These are phyloP conservation scores for Dendroctonus ponderosae DNA, from an alignment of 1,140 invertebrate species.

Conservation along the genomic window DNA sequence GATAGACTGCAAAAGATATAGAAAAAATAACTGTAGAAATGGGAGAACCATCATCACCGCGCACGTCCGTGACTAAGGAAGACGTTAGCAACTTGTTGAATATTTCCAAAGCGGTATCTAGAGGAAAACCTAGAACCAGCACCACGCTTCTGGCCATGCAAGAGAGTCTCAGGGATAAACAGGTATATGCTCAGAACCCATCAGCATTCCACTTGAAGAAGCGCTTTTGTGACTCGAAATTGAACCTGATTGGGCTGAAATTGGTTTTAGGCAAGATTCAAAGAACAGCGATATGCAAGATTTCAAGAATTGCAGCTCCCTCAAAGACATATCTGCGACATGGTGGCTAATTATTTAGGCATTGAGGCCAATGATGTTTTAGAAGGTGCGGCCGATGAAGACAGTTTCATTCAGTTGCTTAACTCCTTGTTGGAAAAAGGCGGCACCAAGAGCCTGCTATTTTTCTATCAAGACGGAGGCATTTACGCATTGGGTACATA, in stretches of 20 bases:
- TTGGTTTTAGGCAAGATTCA: constrained; percentile 40
- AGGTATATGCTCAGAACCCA: constrained; percentile 28
- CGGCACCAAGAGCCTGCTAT: constrained; percentile 54
- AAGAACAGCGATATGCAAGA: constrained; percentile 47
- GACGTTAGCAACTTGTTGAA: constrained; percentile 12
- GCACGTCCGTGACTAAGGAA: not conserved
- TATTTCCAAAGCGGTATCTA: constrained; percentile 10
- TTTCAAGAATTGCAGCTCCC: constrained; percentile 55
- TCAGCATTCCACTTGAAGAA: not conserved
- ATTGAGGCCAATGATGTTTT: constrained; percentile 58
- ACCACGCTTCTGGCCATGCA: constrained; percentile 35
- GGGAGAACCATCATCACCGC: not conserved
- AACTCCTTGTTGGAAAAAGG: constrained; percentile 55
- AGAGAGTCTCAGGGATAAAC: constrained; percentile 39
- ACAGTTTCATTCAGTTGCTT: constrained; percentile 59
- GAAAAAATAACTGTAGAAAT: constrained; percentile 1
- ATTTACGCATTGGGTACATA: constrained; percentile 52
- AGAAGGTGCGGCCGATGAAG: constrained; percentile 64
- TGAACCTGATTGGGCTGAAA: not conserved
- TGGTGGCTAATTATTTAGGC: constrained; percentile 59
- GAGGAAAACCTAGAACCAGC: constrained; percentile 26
- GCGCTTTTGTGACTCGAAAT: not conserved
- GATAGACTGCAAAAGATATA: not conserved
- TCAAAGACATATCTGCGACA: constrained; percentile 64
- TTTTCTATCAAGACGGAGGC: constrained; percentile 55